Conservation (phyloP, 2,113 vertebrate species). For the Cranoglanis bouderius region DNA sequence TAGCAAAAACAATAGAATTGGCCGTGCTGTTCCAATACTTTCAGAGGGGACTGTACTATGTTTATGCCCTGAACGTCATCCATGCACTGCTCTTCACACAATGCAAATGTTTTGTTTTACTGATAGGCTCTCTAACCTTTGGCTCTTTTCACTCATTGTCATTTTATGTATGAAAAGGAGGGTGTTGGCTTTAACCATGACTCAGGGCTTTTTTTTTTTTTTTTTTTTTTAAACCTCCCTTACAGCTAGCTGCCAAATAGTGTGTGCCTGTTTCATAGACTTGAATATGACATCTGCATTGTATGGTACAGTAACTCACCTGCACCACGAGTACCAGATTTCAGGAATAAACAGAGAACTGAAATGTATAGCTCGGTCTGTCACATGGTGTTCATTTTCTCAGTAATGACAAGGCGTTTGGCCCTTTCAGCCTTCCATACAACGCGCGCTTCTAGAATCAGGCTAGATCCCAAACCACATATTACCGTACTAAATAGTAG, state of each 20-base stretch:
- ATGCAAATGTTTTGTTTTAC: background rate
- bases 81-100: background rate
- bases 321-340: background rate
- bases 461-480: too few species aligned
- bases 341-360: background rate
- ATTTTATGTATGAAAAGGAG: conserved; percentile 8
- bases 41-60: background rate
- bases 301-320: background rate
- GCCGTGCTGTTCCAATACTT: too few species aligned
- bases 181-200: conserved; percentile 31
- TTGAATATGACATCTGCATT: background rate
- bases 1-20: too few species aligned
- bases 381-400: background rate
- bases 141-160: background rate
- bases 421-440: background rate
- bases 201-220: background rate
- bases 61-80: background rate
- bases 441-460: background rate
- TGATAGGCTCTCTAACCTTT: background rate
- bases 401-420: background rate
- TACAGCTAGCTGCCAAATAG: background rate
- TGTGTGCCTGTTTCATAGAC: background rate
- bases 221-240: background rate
- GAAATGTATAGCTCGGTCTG: background rate
- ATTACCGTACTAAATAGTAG: background rate